These are phyloP conservation scores for Macrosiphum euphorbiae DNA, from an alignment of 2,888 invertebrate genomes.

Conservation along the genomic window DNA sequence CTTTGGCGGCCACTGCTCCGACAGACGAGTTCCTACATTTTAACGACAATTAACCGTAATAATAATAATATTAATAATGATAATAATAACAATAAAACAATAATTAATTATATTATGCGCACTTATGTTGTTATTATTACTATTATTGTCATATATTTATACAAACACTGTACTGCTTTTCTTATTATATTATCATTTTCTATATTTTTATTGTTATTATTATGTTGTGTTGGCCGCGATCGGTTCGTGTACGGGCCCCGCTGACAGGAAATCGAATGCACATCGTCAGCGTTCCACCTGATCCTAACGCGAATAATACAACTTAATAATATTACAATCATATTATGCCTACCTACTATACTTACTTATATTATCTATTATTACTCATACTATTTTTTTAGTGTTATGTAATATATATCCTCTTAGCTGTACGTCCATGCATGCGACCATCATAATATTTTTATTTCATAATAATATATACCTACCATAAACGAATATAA, in stretches of 20 bases:
- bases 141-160: conserved; percentile 2
- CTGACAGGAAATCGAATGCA: not conserved
- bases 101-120: not conserved
- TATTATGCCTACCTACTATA: not conserved
- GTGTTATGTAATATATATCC: not conserved
- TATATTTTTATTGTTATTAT: conserved; percentile 1
- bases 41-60: conserved; percentile 36
- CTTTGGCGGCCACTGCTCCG: conserved; percentile 12
- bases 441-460: not conserved
- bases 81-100: not conserved
- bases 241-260: not conserved
- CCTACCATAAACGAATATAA: not conserved
- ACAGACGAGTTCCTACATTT: conserved; percentile 55
- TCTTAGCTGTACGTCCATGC: not conserved
- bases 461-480: not conserved
- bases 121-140: not conserved
- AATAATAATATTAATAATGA: not conserved
- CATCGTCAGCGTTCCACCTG: not conserved
- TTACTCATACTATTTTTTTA: not conserved
- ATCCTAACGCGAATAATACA: not conserved
- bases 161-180: conserved; percentile 34
- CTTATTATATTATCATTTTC: conserved; percentile 1
- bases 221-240: not conserved
- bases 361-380: not conserved
- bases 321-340: not conserved